A percentile compares a stretch with the other conserved stretches of the same genome.
Evolutionary conservation across 2,888 invertebrate genomes (phyloP).

Genomic region (Dendrolimus houi): DNA sequence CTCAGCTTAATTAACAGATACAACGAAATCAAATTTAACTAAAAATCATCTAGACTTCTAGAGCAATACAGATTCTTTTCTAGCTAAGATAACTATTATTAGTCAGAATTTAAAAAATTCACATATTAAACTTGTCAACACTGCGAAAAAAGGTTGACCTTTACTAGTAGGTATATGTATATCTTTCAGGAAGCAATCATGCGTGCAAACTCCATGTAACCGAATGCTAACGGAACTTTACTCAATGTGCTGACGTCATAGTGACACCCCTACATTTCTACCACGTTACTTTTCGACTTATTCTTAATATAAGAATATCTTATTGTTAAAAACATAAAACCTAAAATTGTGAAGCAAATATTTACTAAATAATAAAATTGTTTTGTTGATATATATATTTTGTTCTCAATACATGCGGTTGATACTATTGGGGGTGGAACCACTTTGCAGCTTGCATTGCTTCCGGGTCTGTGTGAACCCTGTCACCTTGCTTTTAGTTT

Average conservation of each 20-base stretch:
- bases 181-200: slow-evolving; percentile 34
- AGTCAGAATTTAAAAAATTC: slow-evolving; percentile 1
- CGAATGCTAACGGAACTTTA: slow-evolving; percentile 45
- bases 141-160: too few species aligned
- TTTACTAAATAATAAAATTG: slow-evolving; percentile 1
- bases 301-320: background rate
- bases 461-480: slow-evolving; percentile 60
- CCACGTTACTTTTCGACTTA: slow-evolving; percentile 1
- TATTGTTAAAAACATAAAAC: slow-evolving; percentile 8
- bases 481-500: slow-evolving; percentile 51
- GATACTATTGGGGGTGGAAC: slow-evolving; percentile 24
- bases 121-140: slow-evolving; percentile 1
- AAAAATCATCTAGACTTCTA: too few species aligned
- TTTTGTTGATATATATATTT: slow-evolving; percentile 9
- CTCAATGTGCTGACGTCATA: slow-evolving; percentile 42
- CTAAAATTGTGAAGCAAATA: slow-evolving; percentile 7
- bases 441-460: slow-evolving; percentile 58
- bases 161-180: slow-evolving; percentile 5
- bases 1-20: too few species aligned
- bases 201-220: slow-evolving; percentile 32
- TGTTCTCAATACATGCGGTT: slow-evolving; percentile 16
- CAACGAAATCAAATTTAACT: too few species aligned
- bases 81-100: too few species aligned
- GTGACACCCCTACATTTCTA: slow-evolving; percentile 24
- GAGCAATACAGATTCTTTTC: too few species aligned